Evolutionary conservation across 2,797 vertebrate species (phyloP).

Genomic region (Discoglossus pictus): DNA sequence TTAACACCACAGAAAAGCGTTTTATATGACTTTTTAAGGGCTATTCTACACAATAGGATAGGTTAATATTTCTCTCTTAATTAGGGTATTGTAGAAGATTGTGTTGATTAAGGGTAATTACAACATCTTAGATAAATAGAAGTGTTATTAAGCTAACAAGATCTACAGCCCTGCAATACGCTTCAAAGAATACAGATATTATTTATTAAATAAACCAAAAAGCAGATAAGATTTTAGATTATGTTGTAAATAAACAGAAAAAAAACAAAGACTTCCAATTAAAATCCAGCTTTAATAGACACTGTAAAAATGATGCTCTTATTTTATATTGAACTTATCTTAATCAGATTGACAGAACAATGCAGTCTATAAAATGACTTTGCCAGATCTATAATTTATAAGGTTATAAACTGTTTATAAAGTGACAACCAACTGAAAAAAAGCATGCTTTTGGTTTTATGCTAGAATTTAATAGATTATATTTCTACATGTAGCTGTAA

Average conservation of each 20-base stretch:
- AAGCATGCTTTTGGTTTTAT: no score
- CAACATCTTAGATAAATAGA: slow-evolving; percentile 14
- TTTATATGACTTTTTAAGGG: slow-evolving; percentile 2
- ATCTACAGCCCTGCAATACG: not conserved
- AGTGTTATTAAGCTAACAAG: not conserved
- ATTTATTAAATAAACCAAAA: no score
- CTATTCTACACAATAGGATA: slow-evolving; percentile 16
- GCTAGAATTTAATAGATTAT: not conserved
- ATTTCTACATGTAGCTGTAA: not conserved
- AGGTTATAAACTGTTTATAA: not conserved
- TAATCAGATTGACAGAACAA: no score
- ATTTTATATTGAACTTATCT: no score
- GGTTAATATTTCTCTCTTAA: slow-evolving; percentile 20
- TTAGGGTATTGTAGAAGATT: slow-evolving; percentile 24
- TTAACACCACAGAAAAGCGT: not conserved
- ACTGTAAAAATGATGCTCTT: no score
- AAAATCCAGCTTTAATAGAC: no score
- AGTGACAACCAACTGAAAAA: not conserved
- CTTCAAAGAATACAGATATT: no score
- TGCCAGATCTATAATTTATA: not conserved
- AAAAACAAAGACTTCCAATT: no score
- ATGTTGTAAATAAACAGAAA: no score
- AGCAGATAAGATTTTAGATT: no score
- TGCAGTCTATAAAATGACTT: not conserved
- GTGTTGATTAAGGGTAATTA: not conserved